Evolutionary conservation across 2,888 invertebrate species (phyloP).

Genomic region (Hypercompe scribonia): DNA sequence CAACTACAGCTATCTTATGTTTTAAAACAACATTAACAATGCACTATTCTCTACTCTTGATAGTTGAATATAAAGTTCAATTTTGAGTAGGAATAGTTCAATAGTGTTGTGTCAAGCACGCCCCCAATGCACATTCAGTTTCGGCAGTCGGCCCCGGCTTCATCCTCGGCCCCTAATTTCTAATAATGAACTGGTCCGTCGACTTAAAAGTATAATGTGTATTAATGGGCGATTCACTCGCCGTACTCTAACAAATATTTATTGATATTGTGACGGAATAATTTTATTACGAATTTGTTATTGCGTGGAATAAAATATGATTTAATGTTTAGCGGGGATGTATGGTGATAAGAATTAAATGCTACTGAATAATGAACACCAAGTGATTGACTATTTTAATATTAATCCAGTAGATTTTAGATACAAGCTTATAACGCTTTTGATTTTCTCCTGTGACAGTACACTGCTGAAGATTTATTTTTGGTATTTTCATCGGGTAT

Average conservation of each 20-base stretch:
- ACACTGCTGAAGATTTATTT: too few species aligned
- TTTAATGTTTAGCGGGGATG: constrained; percentile 7
- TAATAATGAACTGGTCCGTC: constrained; percentile 69
- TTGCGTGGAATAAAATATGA: constrained; percentile 22
- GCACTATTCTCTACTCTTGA: background rate
- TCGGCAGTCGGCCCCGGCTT: constrained; percentile 29
- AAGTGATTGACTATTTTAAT: background rate
- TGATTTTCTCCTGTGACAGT: too few species aligned
- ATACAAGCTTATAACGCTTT: background rate
- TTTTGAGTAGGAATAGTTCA: background rate
- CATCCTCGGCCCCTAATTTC: constrained; percentile 61
- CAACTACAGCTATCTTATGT: background rate
- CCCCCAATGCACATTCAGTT: constrained; percentile 39
- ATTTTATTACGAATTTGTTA: constrained; percentile 22
- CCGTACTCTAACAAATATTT: constrained; percentile 40
- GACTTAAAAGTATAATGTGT: constrained; percentile 65
- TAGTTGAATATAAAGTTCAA: constrained; percentile 2
- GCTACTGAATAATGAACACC: background rate
- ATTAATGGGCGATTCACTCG: constrained; percentile 63
- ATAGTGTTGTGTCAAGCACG: constrained; percentile 31
- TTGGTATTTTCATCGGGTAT: too few species aligned
- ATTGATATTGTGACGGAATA: constrained; percentile 30
- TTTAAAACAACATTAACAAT: constrained; percentile 8
- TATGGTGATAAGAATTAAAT: constrained; percentile 1
- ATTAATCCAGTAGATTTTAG: background rate